Evolutionary conservation across 2,113 vertebrate genomes (phyloP).

Genomic region (Petrocephalus microphthalmus): DNA sequence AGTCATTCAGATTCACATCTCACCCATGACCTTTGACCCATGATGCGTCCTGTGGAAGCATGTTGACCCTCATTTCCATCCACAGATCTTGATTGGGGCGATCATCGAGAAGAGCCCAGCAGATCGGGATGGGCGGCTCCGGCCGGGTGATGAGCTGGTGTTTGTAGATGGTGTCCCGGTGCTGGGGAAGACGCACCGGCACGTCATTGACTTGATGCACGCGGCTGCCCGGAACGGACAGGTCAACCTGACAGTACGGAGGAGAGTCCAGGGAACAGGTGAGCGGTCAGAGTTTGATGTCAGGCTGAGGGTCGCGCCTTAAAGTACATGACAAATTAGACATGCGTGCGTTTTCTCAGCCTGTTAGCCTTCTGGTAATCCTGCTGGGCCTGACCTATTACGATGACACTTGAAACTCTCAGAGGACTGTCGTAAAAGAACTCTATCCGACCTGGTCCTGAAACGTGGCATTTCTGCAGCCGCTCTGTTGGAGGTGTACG

Average conservation of each 20-base stretch:
- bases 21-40: background rate
- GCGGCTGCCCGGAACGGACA: conserved; percentile 87
- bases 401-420: background rate
- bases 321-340: background rate
- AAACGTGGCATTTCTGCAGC: background rate
- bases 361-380: background rate
- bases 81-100: conserved; percentile 90
- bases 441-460: background rate
- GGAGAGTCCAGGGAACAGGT: conserved; percentile 78
- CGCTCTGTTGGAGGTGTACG: background rate
- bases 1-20: background rate
- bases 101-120: conserved; percentile 96
- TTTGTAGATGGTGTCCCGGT: conserved; percentile 90
- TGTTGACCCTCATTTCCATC: conserved; percentile 22
- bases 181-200: conserved; percentile 90
- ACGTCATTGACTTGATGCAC: conserved; percentile 97
- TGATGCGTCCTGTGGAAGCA: background rate
- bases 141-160: conserved; percentile 89
- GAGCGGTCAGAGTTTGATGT: conserved; percentile 32
- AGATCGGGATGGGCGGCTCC: conserved; percentile 86
- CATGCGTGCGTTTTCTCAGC: background rate
- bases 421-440: background rate
- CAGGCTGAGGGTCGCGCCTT: background rate
- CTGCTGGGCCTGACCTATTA: background rate
- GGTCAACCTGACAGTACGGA: conserved; percentile 88